Evolutionary conservation across 2,113 vertebrate genomes (phyloP).

Genomic region (Protobothrops mucrosquamatus): DNA sequence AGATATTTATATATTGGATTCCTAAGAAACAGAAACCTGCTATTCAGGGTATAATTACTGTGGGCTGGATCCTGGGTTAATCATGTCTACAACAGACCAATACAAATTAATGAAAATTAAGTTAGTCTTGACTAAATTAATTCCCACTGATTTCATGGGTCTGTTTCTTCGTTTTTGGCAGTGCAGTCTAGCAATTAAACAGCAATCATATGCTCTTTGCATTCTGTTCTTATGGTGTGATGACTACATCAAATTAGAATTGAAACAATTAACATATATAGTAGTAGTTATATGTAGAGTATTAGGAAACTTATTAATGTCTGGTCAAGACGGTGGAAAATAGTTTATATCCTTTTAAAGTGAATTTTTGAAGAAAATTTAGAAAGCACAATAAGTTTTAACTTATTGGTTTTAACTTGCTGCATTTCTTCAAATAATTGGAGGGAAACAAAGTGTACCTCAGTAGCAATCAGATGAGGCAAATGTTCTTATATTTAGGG

Average conservation of each 20-base stretch:
- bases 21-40: background rate
- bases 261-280: background rate
- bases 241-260: background rate
- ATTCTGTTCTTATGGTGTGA: background rate
- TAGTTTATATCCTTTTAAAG: background rate
- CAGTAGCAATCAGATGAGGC: background rate
- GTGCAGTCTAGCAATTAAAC: background rate
- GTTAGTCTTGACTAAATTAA: background rate
- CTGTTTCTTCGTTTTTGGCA: background rate
- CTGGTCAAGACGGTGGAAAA: background rate
- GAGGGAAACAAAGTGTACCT: background rate
- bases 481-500: background rate
- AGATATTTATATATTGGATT: background rate
- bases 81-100: background rate
- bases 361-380: background rate
- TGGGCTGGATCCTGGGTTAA: background rate
- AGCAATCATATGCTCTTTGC: background rate
- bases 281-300: background rate
- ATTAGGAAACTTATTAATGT: background rate
- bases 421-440: background rate
- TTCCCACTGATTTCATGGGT: background rate
- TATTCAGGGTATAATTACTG: background rate
- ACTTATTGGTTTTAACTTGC: background rate
- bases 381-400: background rate
- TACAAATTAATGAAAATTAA: background rate